Conservation (phyloP, 2,888 invertebrate species). For the Agrenia bidenticulata region DNA sequence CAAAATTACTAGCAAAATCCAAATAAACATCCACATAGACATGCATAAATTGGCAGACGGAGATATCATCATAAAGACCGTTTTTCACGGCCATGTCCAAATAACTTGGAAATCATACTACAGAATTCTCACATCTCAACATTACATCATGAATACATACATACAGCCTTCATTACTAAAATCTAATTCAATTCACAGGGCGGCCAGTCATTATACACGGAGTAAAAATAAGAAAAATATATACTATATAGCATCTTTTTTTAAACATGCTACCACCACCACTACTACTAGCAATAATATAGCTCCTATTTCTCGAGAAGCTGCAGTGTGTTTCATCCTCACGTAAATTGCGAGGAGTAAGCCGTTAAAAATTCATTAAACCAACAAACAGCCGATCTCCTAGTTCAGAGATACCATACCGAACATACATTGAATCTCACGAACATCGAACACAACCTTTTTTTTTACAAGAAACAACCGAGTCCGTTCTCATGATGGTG, state of each 20-base stretch:
- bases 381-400: constrained; percentile 45
- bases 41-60: constrained; percentile 7
- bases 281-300: too few relatives aligned
- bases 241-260: too few relatives aligned
- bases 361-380: constrained; percentile 54
- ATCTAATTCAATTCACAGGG: neutral
- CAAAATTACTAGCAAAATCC: constrained; percentile 11
- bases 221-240: too few relatives aligned
- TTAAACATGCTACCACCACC: too few relatives aligned
- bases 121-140: neutral
- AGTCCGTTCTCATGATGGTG: too few relatives aligned
- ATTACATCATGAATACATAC: neutral
- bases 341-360: constrained; percentile 11
- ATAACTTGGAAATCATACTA: neutral
- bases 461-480: too few relatives aligned
- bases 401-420: constrained; percentile 1
- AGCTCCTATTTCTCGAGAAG: neutral
- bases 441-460: too few relatives aligned
- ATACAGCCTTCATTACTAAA: neutral
- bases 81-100: neutral
- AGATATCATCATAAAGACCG: constrained; percentile 8
- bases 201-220: neutral
- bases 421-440: neutral
- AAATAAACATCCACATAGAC: constrained; percentile 11
- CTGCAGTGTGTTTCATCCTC: constrained; percentile 9